Conservation (phyloP, 2,797 vertebrate genomes). For the Tiaroga cobitis region DNA sequence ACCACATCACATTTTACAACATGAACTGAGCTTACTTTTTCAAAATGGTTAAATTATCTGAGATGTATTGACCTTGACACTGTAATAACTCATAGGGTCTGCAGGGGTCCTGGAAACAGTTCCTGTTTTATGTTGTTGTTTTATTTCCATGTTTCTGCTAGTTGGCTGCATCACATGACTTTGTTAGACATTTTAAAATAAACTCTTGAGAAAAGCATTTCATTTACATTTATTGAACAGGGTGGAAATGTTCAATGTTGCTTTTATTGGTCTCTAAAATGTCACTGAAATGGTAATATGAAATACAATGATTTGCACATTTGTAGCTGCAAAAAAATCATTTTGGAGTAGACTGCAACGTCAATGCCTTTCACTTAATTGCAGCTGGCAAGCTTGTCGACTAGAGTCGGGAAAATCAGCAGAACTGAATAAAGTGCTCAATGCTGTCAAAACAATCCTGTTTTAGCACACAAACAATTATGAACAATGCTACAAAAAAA, state of each 20-base stretch:
- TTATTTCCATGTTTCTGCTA: background rate
- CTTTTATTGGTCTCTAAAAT: constrained; percentile 6
- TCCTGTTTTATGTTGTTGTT: background rate
- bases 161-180: background rate
- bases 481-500: constrained; percentile 15
- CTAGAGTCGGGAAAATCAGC: background rate
- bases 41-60: background rate
- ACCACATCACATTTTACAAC: background rate
- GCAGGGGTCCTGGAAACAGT: background rate
- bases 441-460: constrained; percentile 39
- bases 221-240: constrained; percentile 23
- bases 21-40: background rate
- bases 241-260: background rate
- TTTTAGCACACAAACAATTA: constrained; percentile 51
- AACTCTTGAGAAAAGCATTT: constrained; percentile 7
- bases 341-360: constrained; percentile 8
- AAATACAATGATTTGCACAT: constrained; percentile 5
- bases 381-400: constrained; percentile 38
- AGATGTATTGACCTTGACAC: background rate
- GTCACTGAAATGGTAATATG: constrained; percentile 24
- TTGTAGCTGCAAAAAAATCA: constrained; percentile 15
- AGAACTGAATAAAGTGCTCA: constrained; percentile 24
- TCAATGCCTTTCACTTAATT: constrained; percentile 49
- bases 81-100: background rate
- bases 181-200: background rate